Evolutionary conservation across 2,888 invertebrate genomes (phyloP).

Genomic region (Ormyrus rosae): DNA sequence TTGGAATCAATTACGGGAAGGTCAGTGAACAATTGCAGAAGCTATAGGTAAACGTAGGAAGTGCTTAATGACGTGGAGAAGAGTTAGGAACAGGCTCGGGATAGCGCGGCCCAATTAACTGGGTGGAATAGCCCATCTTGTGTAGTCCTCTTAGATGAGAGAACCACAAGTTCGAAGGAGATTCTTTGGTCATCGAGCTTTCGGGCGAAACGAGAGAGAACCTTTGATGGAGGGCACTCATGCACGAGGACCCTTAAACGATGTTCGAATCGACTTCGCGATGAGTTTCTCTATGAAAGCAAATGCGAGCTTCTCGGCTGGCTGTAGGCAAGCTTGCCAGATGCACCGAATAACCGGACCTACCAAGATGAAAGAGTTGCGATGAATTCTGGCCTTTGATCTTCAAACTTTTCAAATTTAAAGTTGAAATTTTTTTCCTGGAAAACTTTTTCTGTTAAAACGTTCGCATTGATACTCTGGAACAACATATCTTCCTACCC

Average conservation of each 20-base stretch:
- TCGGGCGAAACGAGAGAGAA: constrained; percentile 19
- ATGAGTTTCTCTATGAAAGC: constrained; percentile 44
- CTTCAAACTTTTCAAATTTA: not conserved
- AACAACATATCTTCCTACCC: too few relatives aligned
- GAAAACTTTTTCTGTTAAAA: too few relatives aligned
- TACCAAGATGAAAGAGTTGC: not conserved
- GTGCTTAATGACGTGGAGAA: constrained; percentile 23
- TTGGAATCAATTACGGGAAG: not conserved
- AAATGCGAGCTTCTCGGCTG: constrained; percentile 1
- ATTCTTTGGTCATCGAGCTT: constrained; percentile 45
- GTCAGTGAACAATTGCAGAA: not conserved
- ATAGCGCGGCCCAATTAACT: constrained; percentile 30
- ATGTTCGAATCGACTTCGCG: constrained; percentile 39
- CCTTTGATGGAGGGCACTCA: constrained; percentile 42
- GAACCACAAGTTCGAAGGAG: constrained; percentile 13
- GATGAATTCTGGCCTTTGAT: not conserved
- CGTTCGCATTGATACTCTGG: too few relatives aligned
- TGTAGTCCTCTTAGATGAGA: constrained; percentile 20
- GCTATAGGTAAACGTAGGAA: not conserved
- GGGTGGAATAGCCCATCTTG: constrained; percentile 5
- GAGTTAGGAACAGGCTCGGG: not conserved
- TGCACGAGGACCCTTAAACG: constrained; percentile 44
- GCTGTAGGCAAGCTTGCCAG: too few relatives aligned
- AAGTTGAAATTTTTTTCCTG: too few relatives aligned
- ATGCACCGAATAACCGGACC: not conserved